Evolutionary conservation across 2,113 vertebrate genomes (phyloP).

Genomic region (Oncorhynchus keta): DNA sequence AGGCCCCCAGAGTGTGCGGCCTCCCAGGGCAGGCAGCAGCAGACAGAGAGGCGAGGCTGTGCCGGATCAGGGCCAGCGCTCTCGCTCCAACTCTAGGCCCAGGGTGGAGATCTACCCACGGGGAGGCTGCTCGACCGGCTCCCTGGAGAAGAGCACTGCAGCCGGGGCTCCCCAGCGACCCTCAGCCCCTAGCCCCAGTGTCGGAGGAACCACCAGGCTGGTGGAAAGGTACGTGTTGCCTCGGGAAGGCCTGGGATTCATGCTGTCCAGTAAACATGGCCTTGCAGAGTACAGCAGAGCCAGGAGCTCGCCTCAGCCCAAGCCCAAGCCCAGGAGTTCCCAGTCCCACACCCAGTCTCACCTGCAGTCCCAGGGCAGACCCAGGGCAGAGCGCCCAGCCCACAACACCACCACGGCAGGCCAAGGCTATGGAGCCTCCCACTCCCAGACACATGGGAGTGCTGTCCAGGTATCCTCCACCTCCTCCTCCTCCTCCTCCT

Average conservation of each 20-base stretch:
- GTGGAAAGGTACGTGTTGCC: slow-evolving; percentile 72
- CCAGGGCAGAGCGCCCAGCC: slow-evolving; percentile 38
- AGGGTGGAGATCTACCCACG: slow-evolving; percentile 76
- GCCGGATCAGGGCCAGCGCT: slow-evolving; percentile 59
- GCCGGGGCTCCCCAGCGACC: slow-evolving; percentile 56
- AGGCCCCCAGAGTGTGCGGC: slow-evolving; percentile 5
- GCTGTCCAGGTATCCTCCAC: slow-evolving; percentile 37
- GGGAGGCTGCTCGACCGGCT: slow-evolving; percentile 38
- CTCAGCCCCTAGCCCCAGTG: slow-evolving; percentile 45
- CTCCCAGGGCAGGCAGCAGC: slow-evolving; percentile 18
- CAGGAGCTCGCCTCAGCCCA: slow-evolving; percentile 59
- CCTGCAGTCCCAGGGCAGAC: slow-evolving; percentile 54
- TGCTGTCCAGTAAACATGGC: slow-evolving; percentile 78
- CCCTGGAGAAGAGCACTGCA: slow-evolving; percentile 63
- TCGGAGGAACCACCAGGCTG: slow-evolving; percentile 56
- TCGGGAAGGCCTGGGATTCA: slow-evolving; percentile 68
- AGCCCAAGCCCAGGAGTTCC: slow-evolving; percentile 46
- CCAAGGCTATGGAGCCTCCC: slow-evolving; percentile 61
- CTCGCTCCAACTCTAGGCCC: slow-evolving; percentile 62
- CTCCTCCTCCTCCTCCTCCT: slow-evolving; percentile 38
- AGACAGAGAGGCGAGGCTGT: slow-evolving; percentile 50
- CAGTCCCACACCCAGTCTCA: slow-evolving; percentile 53
- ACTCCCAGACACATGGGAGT: slow-evolving; percentile 54
- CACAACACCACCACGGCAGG: slow-evolving; percentile 58
- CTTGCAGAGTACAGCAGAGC: slow-evolving; percentile 71